phyloP scores from a whole-genome alignment of 2,888 invertebrate genomes.

The Heliconius cydno region DNA sequence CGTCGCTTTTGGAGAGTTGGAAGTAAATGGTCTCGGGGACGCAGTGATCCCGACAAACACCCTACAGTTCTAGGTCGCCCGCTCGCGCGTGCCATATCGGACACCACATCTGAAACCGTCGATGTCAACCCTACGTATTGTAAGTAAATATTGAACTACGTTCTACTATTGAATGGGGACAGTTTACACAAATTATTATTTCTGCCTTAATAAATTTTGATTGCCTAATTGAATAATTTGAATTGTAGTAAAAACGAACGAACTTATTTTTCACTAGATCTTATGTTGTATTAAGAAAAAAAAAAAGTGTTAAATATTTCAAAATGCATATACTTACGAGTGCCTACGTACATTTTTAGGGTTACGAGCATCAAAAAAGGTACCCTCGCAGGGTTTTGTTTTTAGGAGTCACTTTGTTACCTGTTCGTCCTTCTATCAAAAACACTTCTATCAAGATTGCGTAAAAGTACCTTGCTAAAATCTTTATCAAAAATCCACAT shows the following conservation, averaged over 20 bases:
- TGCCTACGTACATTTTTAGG: too few relatives aligned
- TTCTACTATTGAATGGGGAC: not conserved
- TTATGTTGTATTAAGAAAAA: too few relatives aligned
- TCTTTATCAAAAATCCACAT: too few relatives aligned
- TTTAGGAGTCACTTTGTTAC: too few relatives aligned
- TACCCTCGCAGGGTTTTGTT: too few relatives aligned
- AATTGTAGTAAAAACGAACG: not conserved
- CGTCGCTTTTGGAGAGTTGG: slow-evolving; percentile 90
- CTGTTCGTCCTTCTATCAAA: too few relatives aligned
- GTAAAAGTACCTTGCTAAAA: too few relatives aligned
- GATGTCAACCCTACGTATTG: slow-evolving; percentile 51
- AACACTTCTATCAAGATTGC: too few relatives aligned
- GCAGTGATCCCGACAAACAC: slow-evolving; percentile 80
- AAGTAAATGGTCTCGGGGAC: slow-evolving; percentile 86
- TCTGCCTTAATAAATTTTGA: not conserved
- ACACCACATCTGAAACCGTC: slow-evolving; percentile 61
- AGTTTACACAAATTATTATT: not conserved
- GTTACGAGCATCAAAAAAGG: too few relatives aligned
- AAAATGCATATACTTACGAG: too few relatives aligned
- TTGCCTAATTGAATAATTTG: not conserved
- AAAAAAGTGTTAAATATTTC: too few relatives aligned
- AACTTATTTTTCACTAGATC: not conserved
- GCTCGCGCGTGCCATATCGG: slow-evolving; percentile 67
- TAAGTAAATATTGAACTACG: slow-evolving; percentile 47
- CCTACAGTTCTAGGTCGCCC: slow-evolving; percentile 68